A percentile compares a stretch with the other conserved stretches of the same genome.
phyloP scores from a whole-genome alignment of 2,888 invertebrate species.

The Lissocephala sabroskyi region DNA sequence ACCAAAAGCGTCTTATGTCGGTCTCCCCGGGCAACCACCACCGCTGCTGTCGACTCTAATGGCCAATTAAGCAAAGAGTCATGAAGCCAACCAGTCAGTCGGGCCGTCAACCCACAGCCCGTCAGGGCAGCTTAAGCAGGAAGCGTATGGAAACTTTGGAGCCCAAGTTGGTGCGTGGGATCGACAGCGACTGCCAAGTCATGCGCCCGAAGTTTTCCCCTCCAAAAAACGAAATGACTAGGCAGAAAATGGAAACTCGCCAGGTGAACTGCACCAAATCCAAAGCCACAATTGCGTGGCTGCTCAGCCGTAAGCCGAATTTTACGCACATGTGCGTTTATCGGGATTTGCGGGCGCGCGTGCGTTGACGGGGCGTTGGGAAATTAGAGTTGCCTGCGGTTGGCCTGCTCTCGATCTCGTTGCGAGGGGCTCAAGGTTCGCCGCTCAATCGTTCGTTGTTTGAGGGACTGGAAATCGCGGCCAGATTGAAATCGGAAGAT shows the following conservation, averaged over 20 bases:
- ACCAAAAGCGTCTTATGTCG: slow-evolving; percentile 43
- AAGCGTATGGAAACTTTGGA: slow-evolving; percentile 35
- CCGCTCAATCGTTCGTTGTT: no score
- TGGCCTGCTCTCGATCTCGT: slow-evolving; percentile 6
- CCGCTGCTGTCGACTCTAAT: slow-evolving; percentile 23
- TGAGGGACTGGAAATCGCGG: slow-evolving; percentile 28
- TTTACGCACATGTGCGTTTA: slow-evolving; percentile 29
- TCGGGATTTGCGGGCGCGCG: slow-evolving; percentile 55
- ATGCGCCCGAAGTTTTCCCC: slow-evolving; percentile 27
- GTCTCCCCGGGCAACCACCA: slow-evolving; percentile 3
- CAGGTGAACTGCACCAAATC: background rate
- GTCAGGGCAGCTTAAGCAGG: slow-evolving; percentile 39
- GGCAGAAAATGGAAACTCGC: slow-evolving; percentile 2
- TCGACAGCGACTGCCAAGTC: slow-evolving; percentile 40
- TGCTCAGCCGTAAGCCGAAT: slow-evolving; percentile 32
- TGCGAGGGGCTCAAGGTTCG: background rate
- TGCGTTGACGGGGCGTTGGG: no score
- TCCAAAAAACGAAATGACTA: slow-evolving; percentile 7
- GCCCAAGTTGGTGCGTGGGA: slow-evolving; percentile 44
- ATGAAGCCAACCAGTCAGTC: slow-evolving; percentile 20
- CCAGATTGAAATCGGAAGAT: slow-evolving; percentile 51
- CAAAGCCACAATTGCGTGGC: slow-evolving; percentile 1
- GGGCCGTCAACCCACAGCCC: slow-evolving; percentile 4
- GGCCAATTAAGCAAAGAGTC: slow-evolving; percentile 56
- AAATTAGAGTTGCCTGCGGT: slow-evolving; percentile 25